Base-by-base conservation (phyloP, 1,140 invertebrate genomes). In the Steinernema khuongi region DNA sequence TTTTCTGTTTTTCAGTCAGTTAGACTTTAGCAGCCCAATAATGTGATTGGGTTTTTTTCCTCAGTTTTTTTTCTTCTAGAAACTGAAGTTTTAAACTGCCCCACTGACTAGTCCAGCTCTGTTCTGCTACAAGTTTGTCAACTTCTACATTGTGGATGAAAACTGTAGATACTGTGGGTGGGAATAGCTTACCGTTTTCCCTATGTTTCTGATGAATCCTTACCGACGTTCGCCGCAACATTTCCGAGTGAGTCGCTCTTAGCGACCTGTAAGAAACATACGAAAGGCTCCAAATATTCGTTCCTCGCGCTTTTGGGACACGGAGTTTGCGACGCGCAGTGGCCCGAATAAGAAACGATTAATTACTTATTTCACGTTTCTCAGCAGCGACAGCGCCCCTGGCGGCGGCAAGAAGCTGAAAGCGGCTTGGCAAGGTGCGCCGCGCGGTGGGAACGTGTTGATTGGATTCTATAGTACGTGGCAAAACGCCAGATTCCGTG, bases 401-500 rank as follows among this genome's bases (percentile, higher is more conserved):
- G 50, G 50, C 50, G 11, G 4, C 50, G 7, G 22, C 50, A 14
- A 60, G 50, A 17, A 26, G 11, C 7, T 60, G 26, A 22, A 60
- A 60, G 50, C 50, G 14, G 50, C 50, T 26, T 22, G 50, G 11
- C 19, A 22, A 60, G 50, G 36, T 26, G 50, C 14, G 50, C 50
- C 7, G 7, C 19, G 11, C 50, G 11, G 19, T 60, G 50, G 50
- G 50, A 60, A 60, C 7, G 7, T 7, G 7, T 60, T 60, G 26
- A 60, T 60, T 60, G 22, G 22, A 60, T 60, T 26, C 11, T 11
- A 14, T 4, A 60, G 50, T 60, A 7, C 50, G 50, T 60, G 50
- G 50, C 50, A 60, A 60, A 60, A n/a, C 36, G 36, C n/a, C 36
- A n/a, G 36, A 60, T 60, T 60, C 50, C 11, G 50, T 22, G 50